phyloP scores from a whole-genome alignment of 2,888 invertebrate species.

The Hanleya hanleyi region DNA sequence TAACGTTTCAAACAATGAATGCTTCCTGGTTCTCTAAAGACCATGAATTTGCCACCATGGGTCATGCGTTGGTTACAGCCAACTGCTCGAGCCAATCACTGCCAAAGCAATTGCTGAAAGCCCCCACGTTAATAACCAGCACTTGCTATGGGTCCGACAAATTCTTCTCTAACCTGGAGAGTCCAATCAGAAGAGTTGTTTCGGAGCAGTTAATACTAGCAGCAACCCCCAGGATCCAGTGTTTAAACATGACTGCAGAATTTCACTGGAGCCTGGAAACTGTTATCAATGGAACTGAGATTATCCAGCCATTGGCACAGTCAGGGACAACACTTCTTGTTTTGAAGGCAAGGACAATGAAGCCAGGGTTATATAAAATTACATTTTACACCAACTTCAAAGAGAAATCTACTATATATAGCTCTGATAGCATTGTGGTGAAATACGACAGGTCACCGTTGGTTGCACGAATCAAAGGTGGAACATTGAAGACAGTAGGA shows the following conservation, averaged over 20 bases:
- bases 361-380: background rate
- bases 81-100: background rate
- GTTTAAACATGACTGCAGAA: background rate
- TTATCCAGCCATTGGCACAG: background rate
- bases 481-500: background rate
- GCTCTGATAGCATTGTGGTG: background rate
- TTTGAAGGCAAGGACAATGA: background rate
- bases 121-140: background rate
- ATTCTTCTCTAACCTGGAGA: background rate
- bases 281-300: background rate
- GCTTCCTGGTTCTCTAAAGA: background rate
- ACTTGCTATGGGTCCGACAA: background rate
- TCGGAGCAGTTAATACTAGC: background rate
- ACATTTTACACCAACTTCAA: constrained; percentile 5
- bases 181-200: background rate
- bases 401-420: background rate
- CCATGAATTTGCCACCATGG: background rate
- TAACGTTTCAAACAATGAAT: background rate
- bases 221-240: background rate
- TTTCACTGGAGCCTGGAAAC: background rate
- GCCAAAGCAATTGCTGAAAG: background rate
- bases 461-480: background rate
- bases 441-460: background rate
- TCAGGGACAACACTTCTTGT: background rate
- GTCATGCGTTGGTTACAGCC: background rate